Evolutionary conservation across 2,888 invertebrate genomes (phyloP).

Genomic region (Acronicta aceris): DNA sequence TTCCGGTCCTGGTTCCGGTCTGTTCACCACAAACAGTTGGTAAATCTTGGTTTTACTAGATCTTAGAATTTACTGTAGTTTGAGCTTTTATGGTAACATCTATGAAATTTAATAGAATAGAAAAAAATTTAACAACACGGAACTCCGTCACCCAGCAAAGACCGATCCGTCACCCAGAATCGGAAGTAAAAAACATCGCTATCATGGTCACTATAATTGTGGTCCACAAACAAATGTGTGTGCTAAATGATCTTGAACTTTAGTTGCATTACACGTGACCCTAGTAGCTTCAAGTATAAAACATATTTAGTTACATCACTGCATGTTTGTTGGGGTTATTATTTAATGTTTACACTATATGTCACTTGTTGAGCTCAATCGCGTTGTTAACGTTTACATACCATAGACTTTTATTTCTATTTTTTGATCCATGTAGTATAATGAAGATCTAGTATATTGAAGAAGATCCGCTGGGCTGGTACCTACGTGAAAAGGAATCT

Average conservation of each 20-base stretch:
- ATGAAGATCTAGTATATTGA: too few relatives aligned
- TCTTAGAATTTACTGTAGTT: too few relatives aligned
- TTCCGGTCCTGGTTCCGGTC: too few relatives aligned
- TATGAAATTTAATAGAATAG: too few relatives aligned
- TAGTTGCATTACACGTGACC: constrained; percentile 17
- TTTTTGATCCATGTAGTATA: too few relatives aligned
- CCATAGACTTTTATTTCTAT: too few relatives aligned
- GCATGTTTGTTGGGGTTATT: constrained; percentile 11
- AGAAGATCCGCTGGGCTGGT: too few relatives aligned
- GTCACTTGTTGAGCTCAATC: background rate
- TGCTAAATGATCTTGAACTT: constrained; percentile 31
- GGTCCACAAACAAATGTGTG: background rate
- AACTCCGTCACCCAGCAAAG: background rate
- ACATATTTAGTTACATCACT: constrained; percentile 35
- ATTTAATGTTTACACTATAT: background rate
- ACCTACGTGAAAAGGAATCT: too few relatives aligned
- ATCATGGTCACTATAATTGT: constrained; percentile 1
- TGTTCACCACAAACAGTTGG: too few relatives aligned
- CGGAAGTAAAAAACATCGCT: background rate
- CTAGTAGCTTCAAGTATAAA: constrained; percentile 12
- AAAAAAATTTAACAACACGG: too few relatives aligned
- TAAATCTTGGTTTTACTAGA: too few relatives aligned
- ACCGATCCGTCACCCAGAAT: background rate
- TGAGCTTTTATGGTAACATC: too few relatives aligned
- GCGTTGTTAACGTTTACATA: background rate